Evolutionary conservation across 2,113 vertebrate species (phyloP).

Genomic region (Jacana jacana): DNA sequence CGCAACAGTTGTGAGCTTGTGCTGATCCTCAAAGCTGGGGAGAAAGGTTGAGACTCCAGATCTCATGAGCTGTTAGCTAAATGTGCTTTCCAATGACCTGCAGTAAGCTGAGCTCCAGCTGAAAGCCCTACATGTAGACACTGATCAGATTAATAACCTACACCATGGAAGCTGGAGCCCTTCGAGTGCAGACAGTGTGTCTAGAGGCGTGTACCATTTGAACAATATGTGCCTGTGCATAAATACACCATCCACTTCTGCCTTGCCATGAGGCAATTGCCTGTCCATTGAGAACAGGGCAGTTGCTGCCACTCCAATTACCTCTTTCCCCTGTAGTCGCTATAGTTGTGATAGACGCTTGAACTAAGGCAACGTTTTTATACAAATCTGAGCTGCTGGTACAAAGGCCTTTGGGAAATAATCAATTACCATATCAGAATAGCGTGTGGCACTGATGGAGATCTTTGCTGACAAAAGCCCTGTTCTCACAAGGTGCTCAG

Average conservation of each 20-base stretch:
- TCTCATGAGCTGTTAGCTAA: not conserved
- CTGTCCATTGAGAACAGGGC: not conserved
- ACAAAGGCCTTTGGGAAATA: not conserved
- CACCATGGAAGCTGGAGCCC: constrained; percentile 8
- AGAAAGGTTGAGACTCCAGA: not conserved
- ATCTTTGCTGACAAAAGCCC: not conserved
- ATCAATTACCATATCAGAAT: not conserved
- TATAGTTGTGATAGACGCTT: not conserved
- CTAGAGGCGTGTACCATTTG: not conserved
- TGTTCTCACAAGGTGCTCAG: not conserved
- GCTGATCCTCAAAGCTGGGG: not conserved
- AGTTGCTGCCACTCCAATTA: constrained; percentile 11
- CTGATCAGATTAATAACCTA: constrained; percentile 22
- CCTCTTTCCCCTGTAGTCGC: not conserved
- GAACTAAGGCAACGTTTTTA: not conserved
- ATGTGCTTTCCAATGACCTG: not conserved
- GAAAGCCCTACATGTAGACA: not conserved
- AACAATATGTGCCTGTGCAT: constrained; percentile 48
- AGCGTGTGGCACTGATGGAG: not conserved
- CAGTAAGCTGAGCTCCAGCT: not conserved
- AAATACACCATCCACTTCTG: not conserved
- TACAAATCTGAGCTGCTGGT: not conserved
- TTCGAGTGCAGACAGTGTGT: not conserved
- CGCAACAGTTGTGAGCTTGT: not conserved
- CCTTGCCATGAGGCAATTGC: constrained; percentile 19